Evolutionary conservation across 30 jellyfish, hydroid and myxozoan genomes (phyloP).

Genomic region (Nemopilema nomurai): DNA sequence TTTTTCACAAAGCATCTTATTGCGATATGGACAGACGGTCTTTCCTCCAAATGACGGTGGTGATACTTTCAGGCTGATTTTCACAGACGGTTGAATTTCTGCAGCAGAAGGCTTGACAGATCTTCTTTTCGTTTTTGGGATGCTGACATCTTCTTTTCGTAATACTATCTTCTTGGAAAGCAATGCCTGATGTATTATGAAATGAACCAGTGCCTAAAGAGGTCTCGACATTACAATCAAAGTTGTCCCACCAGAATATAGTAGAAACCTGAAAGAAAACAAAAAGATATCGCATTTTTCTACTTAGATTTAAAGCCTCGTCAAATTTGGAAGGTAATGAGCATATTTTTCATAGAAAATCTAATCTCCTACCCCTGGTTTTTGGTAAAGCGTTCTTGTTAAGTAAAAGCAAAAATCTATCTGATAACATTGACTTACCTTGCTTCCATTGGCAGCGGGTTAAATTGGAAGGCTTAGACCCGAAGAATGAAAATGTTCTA

Average conservation of each 20-base stretch:
- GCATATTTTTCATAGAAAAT: not conserved
- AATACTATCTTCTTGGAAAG: constrained; percentile 38
- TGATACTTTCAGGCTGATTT: not conserved
- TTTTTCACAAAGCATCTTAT: no score
- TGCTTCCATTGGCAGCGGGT: constrained; percentile 27
- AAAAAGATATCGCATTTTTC: not conserved
- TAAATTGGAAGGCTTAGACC: constrained; percentile 13
- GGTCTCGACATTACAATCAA: constrained; percentile 21
- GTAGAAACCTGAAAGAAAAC: constrained; percentile 19
- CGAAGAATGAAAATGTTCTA: not conserved
- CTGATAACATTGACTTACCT: constrained; percentile 4
- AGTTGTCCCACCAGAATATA: constrained; percentile 35
- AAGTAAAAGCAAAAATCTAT: not conserved
- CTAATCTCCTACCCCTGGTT: not conserved
- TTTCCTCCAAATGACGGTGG: not conserved
- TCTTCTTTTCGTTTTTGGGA: constrained; percentile 19
- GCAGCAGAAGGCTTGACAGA: not conserved
- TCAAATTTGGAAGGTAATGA: not conserved
- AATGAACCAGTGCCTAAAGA: constrained; percentile 19
- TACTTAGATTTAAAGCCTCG: not conserved
- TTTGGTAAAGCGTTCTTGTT: not conserved
- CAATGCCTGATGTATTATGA: constrained; percentile 55
- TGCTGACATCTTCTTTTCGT: constrained; percentile 16
- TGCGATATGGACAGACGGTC: no score
- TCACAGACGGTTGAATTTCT: not conserved